Evolutionary conservation across 2,888 invertebrate genomes (phyloP).

Genomic region (Epistrophe grossulariae): DNA sequence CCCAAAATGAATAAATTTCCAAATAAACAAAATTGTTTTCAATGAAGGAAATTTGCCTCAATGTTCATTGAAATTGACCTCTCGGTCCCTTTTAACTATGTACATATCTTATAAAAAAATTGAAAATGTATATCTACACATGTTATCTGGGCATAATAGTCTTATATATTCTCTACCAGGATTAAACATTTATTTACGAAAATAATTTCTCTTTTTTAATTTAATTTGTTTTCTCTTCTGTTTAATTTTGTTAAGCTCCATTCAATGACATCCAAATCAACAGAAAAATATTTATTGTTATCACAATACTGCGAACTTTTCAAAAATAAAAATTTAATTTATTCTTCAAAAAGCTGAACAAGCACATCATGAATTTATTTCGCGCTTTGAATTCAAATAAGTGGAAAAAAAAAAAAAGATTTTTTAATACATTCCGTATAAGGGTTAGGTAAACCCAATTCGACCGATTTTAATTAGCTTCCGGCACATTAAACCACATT

Average conservation of each 20-base stretch:
- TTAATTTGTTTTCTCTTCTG: too few relatives aligned
- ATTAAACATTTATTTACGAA: too few relatives aligned
- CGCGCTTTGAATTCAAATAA: neutral
- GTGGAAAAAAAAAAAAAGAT: neutral
- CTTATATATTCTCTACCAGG: too few relatives aligned
- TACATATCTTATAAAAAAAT: too few relatives aligned
- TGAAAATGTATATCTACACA: too few relatives aligned
- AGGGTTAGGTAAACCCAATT: slow-evolving; percentile 37
- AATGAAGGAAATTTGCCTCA: too few relatives aligned
- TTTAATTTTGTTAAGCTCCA: neutral
- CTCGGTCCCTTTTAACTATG: too few relatives aligned
- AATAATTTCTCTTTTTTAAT: too few relatives aligned
- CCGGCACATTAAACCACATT: slow-evolving; percentile 43
- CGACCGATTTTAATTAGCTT: slow-evolving; percentile 37
- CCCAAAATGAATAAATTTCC: too few relatives aligned
- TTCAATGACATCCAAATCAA: neutral
- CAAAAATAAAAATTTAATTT: neutral
- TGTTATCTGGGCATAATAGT: too few relatives aligned
- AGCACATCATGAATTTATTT: slow-evolving; percentile 2
- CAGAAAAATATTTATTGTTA: neutral
- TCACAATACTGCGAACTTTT: neutral
- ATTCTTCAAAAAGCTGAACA: neutral
- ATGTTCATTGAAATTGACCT: too few relatives aligned
- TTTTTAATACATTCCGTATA: slow-evolving; percentile 3
- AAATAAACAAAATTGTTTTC: too few relatives aligned